A percentile compares a stretch with the other conserved stretches of the same genome.
Conservation (phyloP, 1,140 invertebrate species). For the Ylistrum balloti region DNA sequence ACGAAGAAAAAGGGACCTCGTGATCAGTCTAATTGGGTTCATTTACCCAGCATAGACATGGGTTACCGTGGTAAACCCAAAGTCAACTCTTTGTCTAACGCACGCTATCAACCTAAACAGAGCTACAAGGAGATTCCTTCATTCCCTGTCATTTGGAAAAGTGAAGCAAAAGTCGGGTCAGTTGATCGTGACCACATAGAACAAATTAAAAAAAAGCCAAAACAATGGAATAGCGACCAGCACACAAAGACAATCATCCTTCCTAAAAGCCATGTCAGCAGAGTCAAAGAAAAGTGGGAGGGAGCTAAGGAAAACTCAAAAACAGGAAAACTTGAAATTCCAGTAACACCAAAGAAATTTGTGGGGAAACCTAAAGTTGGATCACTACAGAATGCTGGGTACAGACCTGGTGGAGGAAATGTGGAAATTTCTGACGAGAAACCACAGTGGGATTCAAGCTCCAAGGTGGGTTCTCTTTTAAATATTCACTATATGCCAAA, state of each 20-base stretch:
- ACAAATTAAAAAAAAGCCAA: background rate
- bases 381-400: conserved; percentile 72
- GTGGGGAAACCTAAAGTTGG: conserved; percentile 68
- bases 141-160: conserved; percentile 95
- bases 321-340: conserved; percentile 60
- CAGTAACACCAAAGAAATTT: conserved; percentile 84
- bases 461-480: conserved; percentile 54
- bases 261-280: background rate
- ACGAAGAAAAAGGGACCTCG: background rate
- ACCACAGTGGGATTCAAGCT: conserved; percentile 67
- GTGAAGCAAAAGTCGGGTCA: conserved; percentile 89
- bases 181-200: conserved; percentile 84
- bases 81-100: conserved; percentile 74
- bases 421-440: conserved; percentile 69
- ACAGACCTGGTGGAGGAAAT: conserved; percentile 70
- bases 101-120: conserved; percentile 73
- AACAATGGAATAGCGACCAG: background rate
- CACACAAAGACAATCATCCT: conserved; percentile 5
- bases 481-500: conserved; percentile 10
- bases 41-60: background rate
- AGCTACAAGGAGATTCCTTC: conserved; percentile 82
- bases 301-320: conserved; percentile 57
- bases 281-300: background rate
- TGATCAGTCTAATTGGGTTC: conserved; percentile 6
- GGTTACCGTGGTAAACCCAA: conserved; percentile 59